phyloP scores from a whole-genome alignment of 2,113 vertebrate species.

The Calyptommatus sinebrachiatus region DNA sequence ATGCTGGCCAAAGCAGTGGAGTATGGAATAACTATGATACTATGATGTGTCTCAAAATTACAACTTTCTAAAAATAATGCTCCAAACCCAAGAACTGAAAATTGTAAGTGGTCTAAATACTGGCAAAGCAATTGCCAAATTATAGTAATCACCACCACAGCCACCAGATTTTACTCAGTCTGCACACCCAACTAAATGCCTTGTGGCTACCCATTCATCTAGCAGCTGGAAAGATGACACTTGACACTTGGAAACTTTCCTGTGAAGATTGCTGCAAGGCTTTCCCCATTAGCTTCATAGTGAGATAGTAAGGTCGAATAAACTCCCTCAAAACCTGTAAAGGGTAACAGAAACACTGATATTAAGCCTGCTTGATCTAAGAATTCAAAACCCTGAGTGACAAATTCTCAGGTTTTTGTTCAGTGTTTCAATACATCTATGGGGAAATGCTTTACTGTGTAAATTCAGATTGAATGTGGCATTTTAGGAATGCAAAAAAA shows the following conservation, averaged over 20 bases:
- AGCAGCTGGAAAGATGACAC: conserved; percentile 82
- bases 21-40: neutral
- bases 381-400: conserved; percentile 70
- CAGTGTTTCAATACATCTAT: conserved; percentile 43
- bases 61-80: conserved; percentile 33
- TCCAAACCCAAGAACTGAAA: conserved; percentile 26
- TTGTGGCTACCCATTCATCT: conserved; percentile 77
- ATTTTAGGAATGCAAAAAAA: conserved; percentile 3
- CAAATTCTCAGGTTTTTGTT: conserved; percentile 60
- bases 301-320: conserved; percentile 78
- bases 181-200: conserved; percentile 76
- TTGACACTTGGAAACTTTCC: conserved; percentile 80
- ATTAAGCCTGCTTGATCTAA: conserved; percentile 65
- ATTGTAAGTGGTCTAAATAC: conserved; percentile 47
- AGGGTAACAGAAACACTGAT: conserved; percentile 71
- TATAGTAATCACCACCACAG: conserved; percentile 61
- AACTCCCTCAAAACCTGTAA: conserved; percentile 77
- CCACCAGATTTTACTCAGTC: conserved; percentile 70
- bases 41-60: conserved; percentile 42
- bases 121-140: conserved; percentile 68
- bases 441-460: conserved; percentile 37
- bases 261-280: conserved; percentile 76
- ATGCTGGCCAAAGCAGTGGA: neutral
- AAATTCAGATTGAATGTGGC: neutral
- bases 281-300: conserved; percentile 81